Base-by-base conservation (phyloP, 2,888 invertebrate species). In the Dichetophora obliterata region DNA sequence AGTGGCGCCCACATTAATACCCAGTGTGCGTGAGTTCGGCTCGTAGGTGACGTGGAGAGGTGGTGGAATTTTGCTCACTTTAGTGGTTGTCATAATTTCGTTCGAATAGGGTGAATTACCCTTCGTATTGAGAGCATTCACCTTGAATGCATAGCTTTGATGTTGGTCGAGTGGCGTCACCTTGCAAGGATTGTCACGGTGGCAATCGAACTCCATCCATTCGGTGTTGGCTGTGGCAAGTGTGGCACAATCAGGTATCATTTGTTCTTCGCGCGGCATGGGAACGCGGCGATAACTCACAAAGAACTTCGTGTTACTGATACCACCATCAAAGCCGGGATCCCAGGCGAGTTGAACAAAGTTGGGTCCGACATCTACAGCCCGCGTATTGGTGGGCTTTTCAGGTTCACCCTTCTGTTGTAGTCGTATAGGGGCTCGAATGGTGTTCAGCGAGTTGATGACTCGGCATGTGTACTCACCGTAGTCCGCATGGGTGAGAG, bases 391-490 rank as follows among this genome's bases (percentile, higher is more conserved):
- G 5, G 92, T 92, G 0, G 97, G 97, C 76, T 93, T 92, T 85
- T 97, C 97, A 0, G 97, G 97, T 0, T 95, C 92, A 5, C 97
- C 96, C 89, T 96, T 96, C 0, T 95, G 93, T 86, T 97, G 96
- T 59, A 97, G 88, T 9, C 92, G 91, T 70, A 97, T 96, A 78
- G 92, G 93, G 0, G 95, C 94, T 11, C 92, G 92, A 57, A 93
- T 93, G 72, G 91, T 94, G 19, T 97, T 97, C 77, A 96, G 90
- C 2, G 93, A 92, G 87, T 98, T 98, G 22, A 93, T 93, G 6
- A 96, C 96, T 81, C 95, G 93, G 85, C 98, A 98, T 75, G 93
- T 95, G 89, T 97, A 98, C 77, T 96, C 96, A 0, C 98, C 98
- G 85, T 97, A 97, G 86, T 97, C 96, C 73, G 93, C 92, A n/a